Evolutionary conservation across 2,888 invertebrate genomes (phyloP).

Genomic region (Sinodicranocentrus sp.): DNA sequence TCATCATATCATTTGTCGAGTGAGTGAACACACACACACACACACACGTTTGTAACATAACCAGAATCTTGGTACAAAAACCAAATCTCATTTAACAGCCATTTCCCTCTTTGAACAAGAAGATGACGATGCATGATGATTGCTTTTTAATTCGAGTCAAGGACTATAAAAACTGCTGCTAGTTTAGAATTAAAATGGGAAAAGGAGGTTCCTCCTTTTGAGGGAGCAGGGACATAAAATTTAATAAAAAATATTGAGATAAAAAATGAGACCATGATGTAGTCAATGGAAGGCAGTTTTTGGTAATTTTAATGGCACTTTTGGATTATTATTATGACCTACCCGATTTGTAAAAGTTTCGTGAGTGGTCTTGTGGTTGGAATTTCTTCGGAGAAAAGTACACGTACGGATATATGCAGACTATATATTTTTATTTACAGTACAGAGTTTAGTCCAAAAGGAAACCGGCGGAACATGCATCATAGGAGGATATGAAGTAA

Average conservation of each 20-base stretch:
- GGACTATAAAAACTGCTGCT: constrained; percentile 5
- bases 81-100: too few relatives aligned
- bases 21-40: not conserved
- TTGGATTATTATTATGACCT: constrained; percentile 59
- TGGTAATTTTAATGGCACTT: constrained; percentile 60
- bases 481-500: too few relatives aligned
- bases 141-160: constrained; percentile 6
- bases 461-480: too few relatives aligned
- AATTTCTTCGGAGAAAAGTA: too few relatives aligned
- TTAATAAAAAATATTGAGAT: not conserved
- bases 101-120: too few relatives aligned
- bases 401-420: not conserved
- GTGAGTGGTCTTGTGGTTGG: not conserved
- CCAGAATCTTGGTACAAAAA: too few relatives aligned
- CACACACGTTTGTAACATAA: too few relatives aligned
- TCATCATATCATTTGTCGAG: not conserved
- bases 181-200: constrained; percentile 7
- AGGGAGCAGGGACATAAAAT: constrained; percentile 27
- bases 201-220: constrained; percentile 1
- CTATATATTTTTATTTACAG: not conserved
- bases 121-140: not conserved
- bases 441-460: too few relatives aligned
- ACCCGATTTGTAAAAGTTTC: not conserved
- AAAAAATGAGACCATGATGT: constrained; percentile 9
- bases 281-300: constrained; percentile 17